phyloP scores from a whole-genome alignment of 1,140 invertebrate species.

The Armadillidium nasatum region DNA sequence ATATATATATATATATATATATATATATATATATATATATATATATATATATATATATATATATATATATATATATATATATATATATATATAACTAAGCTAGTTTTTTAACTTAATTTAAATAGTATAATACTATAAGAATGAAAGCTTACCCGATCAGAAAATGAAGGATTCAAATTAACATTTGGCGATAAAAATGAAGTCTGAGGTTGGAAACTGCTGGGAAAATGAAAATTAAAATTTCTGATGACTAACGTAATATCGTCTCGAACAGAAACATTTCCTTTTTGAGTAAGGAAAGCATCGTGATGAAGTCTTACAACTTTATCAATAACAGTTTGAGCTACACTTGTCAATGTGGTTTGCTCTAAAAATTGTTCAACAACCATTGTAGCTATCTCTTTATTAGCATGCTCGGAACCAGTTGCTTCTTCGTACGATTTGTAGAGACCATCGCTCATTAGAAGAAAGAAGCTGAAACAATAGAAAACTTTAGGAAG shows the following conservation, averaged over 20 bases:
- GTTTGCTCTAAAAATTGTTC: constrained; percentile 75
- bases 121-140: neutral
- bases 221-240: constrained; percentile 64
- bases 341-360: constrained; percentile 73
- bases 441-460: constrained; percentile 79
- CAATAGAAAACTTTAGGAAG: constrained; percentile 29
- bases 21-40: too few relatives aligned
- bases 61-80: too few relatives aligned
- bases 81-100: too few relatives aligned
- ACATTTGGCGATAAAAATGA: constrained; percentile 17
- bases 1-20: too few relatives aligned
- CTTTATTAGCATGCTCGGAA: constrained; percentile 72
- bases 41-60: too few relatives aligned
- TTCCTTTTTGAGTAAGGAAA: constrained; percentile 55
- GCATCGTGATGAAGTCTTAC: constrained; percentile 76
- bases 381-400: constrained; percentile 70
- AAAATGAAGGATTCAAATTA: neutral
- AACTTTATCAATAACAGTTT: constrained; percentile 80
- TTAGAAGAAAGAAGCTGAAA: constrained; percentile 68
- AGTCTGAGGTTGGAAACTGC: constrained; percentile 21
- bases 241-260: constrained; percentile 80
- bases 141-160: neutral
- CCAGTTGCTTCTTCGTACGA: constrained; percentile 74
- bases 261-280: constrained; percentile 60
- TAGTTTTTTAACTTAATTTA: neutral